Conservation (phyloP, 2,113 vertebrate species). For the Gasterosteus aculeatus region DNA sequence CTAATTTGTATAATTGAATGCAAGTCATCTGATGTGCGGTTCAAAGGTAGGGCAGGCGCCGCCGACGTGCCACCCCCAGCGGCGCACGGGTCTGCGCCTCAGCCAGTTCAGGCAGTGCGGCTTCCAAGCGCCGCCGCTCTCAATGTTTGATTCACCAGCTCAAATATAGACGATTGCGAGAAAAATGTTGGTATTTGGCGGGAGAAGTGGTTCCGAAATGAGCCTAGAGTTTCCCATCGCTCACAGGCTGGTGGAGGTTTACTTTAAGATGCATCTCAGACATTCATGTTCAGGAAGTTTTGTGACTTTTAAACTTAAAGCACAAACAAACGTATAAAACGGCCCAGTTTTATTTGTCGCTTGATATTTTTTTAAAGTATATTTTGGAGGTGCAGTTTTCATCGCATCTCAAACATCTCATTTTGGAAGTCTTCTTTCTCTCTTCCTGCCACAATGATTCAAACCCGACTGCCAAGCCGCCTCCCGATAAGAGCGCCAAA, state of each 20-base stretch:
- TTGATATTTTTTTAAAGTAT: slow-evolving; percentile 8
- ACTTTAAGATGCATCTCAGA: background rate
- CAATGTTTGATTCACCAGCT: slow-evolving; percentile 40
- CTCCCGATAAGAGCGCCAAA: slow-evolving; percentile 41
- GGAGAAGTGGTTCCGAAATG: background rate
- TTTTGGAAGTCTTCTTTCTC: slow-evolving; percentile 21
- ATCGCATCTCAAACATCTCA: slow-evolving; percentile 23
- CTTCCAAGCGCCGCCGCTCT: slow-evolving; percentile 7
- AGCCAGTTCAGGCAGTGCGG: background rate
- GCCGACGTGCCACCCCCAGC: too few species aligned
- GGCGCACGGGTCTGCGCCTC: slow-evolving; percentile 41
- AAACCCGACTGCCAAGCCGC: slow-evolving; percentile 42
- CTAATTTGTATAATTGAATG: slow-evolving; percentile 72
- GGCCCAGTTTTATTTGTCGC: slow-evolving; percentile 22
- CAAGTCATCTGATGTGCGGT: slow-evolving; percentile 57
- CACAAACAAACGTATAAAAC: background rate
- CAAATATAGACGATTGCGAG: slow-evolving; percentile 43
- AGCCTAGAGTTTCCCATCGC: background rate
- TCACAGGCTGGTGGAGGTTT: background rate
- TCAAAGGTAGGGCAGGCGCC: slow-evolving; percentile 45
- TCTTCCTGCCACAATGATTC: slow-evolving; percentile 37
- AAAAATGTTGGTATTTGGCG: slow-evolving; percentile 32
- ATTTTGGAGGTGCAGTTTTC: slow-evolving; percentile 30
- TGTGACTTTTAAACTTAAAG: background rate
- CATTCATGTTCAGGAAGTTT: background rate